Conservation (phyloP, 2,888 invertebrate genomes). For the Phengaris alcon region DNA sequence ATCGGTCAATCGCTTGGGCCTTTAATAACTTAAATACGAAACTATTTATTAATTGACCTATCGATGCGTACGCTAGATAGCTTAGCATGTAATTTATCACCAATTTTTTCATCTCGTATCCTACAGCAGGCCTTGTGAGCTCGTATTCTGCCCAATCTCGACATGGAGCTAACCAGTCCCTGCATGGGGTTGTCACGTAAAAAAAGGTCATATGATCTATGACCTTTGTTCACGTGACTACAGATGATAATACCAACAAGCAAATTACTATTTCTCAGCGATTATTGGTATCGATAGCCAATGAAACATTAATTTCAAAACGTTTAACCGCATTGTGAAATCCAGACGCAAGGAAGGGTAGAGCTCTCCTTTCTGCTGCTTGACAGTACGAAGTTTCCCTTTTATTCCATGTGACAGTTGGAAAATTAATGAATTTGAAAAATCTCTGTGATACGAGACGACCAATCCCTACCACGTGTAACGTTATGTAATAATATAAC, state of each 20-base stretch:
- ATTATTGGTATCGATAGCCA: not conserved
- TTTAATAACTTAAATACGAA: too few relatives aligned
- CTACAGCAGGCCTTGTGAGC: too few relatives aligned
- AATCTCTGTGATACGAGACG: slow-evolving; percentile 13
- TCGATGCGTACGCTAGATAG: too few relatives aligned
- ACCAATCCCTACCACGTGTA: not conserved
- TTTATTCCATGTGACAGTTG: slow-evolving; percentile 13
- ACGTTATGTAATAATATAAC: too few relatives aligned
- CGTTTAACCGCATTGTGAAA: not conserved
- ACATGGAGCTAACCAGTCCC: too few relatives aligned
- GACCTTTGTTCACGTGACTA: not conserved
- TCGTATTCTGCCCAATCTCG: too few relatives aligned
- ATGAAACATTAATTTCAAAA: not conserved
- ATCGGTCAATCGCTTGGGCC: too few relatives aligned
- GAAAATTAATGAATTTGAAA: slow-evolving; percentile 10
- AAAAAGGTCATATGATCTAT: not conserved
- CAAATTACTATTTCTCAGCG: not conserved
- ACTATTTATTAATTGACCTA: too few relatives aligned
- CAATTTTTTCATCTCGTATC: too few relatives aligned
- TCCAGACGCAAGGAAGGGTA: not conserved
- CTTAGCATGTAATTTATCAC: too few relatives aligned
- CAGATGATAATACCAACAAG: not conserved
- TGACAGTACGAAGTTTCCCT: slow-evolving; percentile 9
- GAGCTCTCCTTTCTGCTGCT: not conserved
- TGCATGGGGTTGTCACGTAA: too few relatives aligned